Evolutionary conservation across 2,113 vertebrate genomes (phyloP).

Genomic region (Peromyscus maniculatus): DNA sequence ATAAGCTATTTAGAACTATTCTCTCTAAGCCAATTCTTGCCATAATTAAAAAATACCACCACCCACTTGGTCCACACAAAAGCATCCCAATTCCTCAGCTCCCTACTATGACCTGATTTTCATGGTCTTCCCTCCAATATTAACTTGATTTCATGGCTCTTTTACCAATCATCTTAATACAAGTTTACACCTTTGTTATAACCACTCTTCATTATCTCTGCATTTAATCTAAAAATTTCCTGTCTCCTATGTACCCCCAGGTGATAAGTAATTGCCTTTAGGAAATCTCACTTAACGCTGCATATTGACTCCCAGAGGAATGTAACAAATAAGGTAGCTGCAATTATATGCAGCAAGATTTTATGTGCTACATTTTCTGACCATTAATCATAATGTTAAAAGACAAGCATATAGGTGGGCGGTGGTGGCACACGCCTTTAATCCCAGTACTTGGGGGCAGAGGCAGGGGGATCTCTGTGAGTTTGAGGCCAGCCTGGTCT

Average conservation of each 20-base stretch:
- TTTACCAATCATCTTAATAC: background rate
- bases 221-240: background rate
- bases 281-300: background rate
- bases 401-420: background rate
- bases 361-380: background rate
- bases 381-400: background rate
- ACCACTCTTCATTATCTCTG: background rate
- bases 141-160: background rate
- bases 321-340: background rate
- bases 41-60: background rate
- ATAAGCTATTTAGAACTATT: background rate
- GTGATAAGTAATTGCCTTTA: background rate
- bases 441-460: background rate
- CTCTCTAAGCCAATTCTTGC: background rate
- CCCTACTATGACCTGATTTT: background rate
- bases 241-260: background rate
- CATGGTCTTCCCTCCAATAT: background rate
- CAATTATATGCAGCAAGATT: background rate
- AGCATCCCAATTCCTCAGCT: background rate
- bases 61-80: background rate
- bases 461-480: background rate
- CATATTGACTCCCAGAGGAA: background rate
- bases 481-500: too few species aligned
- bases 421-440: background rate
- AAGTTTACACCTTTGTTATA: background rate